Base-by-base conservation (phyloP, 1,140 invertebrate genomes). In the Drosophila willistoni region DNA sequence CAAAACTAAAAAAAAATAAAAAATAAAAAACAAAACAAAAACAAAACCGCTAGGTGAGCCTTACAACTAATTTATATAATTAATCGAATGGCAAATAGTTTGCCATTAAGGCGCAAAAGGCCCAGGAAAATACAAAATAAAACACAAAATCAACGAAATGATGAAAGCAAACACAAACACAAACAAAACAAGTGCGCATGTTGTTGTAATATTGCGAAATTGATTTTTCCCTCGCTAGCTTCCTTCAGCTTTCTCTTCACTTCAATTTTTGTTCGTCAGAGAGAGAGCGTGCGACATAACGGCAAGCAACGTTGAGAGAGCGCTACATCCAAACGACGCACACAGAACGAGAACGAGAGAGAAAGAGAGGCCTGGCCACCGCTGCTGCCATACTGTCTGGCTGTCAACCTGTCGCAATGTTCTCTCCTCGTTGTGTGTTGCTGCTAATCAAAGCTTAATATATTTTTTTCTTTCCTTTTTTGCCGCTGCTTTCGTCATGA, bases 401-500 rank as follows among this genome's bases (percentile, higher is more conserved):
- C 33, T 59, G 77, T 77, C 81, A 86, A 86, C 83, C 83, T 87
- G 83, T 77, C 79, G 71, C 59, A 75, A 65, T 51, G 44, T 19
- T 51, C 44, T 51, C 44, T 51, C 19, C 19, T 41, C 13, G 13
- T 41, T 71, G 60, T 54, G 42, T 44, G 42, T 17, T 73, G 65
- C 55, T 66, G 66, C 82, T 86, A 86, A 86, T 86, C 82, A 87
- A 87, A 86, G 82, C 82, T 71, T 64, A 75, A 71, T 80, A 71
- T 80, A 67, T 78, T 82, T 82, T 82, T 42, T 67, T 78, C 66
- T 79, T 64, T 25, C 29, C 29, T 79, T 79, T 89, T 87, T 83
- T 89, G 79, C 70, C 77, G 79, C 84, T 79, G 90, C 85, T 91
- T 91, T 91, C 90, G 90, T 91, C 90, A 91, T 91, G 90, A 91